These are phyloP conservation scores for Ornithoptera priamus DNA, from an alignment of 2,888 invertebrate genomes.

Conservation along the genomic window DNA sequence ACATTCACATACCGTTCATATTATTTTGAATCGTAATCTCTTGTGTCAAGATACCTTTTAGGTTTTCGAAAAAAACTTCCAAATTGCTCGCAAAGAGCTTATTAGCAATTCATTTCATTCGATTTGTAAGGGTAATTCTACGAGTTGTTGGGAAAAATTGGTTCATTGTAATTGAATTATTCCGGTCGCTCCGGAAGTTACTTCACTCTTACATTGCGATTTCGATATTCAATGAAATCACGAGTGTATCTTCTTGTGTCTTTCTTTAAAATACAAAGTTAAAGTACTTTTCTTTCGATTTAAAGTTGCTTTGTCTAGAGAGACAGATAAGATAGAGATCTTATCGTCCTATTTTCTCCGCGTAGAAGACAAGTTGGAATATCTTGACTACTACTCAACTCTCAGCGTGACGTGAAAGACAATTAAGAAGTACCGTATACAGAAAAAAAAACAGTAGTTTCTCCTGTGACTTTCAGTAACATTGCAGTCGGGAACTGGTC, in stretches of 20 bases:
- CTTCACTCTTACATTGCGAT: conserved; percentile 6
- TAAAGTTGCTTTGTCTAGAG: too few relatives aligned
- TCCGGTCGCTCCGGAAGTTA: conserved; percentile 11
- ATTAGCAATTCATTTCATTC: conserved; percentile 8
- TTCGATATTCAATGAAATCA: conserved; percentile 11
- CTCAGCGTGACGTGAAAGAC: too few relatives aligned
- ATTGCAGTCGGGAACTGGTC: too few relatives aligned
- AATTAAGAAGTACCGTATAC: too few relatives aligned
- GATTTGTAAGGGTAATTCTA: conserved; percentile 17
- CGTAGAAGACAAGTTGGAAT: too few relatives aligned
- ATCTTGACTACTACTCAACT: too few relatives aligned
- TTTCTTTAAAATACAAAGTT: background rate
- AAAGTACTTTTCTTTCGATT: too few relatives aligned
- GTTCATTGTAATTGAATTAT: conserved; percentile 22
- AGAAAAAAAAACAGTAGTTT: too few relatives aligned
- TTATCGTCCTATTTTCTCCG: too few relatives aligned
- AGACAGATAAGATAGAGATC: too few relatives aligned
- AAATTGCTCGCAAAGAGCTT: conserved; percentile 8
- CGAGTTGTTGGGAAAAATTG: conserved; percentile 11
- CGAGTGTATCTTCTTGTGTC: background rate
- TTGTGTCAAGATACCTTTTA: background rate
- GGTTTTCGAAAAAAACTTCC: background rate
- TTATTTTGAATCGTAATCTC: background rate
- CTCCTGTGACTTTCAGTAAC: too few relatives aligned
- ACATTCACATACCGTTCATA: background rate